Percentiles rank a stretch among this genome's conserved stretches.
These are phyloP conservation scores for Oryzias melastigma DNA, from an alignment of 2,113 vertebrate species.

Conservation along the genomic window DNA sequence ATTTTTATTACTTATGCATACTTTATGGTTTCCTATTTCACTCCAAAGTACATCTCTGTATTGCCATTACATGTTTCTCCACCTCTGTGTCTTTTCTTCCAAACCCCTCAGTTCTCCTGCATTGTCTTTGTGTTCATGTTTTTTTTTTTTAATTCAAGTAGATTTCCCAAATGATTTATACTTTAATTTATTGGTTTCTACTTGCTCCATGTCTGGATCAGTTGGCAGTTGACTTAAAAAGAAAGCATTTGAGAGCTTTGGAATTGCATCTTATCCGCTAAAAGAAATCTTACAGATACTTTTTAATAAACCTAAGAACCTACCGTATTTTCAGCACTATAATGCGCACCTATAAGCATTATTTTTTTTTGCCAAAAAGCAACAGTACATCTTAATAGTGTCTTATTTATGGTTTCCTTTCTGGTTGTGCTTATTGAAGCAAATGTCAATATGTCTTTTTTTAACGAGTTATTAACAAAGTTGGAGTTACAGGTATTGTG, in stretches of 20 bases:
- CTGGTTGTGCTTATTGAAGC: no score
- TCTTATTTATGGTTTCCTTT: no score
- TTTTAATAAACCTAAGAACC: no score
- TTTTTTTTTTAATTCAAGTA: not conserved
- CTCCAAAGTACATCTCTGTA: not conserved
- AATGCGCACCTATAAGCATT: no score
- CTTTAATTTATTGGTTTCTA: not conserved
- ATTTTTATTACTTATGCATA: not conserved
- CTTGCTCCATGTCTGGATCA: not conserved
- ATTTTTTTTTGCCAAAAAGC: no score
- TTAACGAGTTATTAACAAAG: no score
- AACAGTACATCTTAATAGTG: no score
- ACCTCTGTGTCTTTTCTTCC: slow-evolving; percentile 5
- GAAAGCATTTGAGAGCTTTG: not conserved
- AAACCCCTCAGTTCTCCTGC: not conserved
- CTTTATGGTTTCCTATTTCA: slow-evolving; percentile 1
- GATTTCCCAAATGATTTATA: not conserved
- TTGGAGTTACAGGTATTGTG: no score
- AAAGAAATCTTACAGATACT: no score
- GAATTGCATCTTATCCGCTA: no score
- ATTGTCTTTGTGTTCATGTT: not conserved
- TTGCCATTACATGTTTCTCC: not conserved
- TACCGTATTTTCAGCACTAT: no score
- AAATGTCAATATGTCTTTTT: no score
- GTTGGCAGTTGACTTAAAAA: not conserved